phyloP scores from a whole-genome alignment of 2,888 invertebrate species.

The Ellobium chinense region DNA sequence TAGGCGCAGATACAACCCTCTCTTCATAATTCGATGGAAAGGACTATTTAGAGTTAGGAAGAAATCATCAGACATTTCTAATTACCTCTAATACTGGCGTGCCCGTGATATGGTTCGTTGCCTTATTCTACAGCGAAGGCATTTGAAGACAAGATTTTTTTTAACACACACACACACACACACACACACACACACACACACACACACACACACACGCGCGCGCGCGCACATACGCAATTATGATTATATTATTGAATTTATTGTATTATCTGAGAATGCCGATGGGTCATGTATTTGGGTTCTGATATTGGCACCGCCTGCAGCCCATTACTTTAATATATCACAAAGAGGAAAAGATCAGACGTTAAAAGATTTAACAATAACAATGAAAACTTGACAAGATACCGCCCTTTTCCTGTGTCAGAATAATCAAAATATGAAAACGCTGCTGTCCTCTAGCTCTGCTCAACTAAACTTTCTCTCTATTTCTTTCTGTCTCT shows the following conservation, averaged over 20 bases:
- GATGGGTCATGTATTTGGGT: neutral
- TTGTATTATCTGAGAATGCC: neutral
- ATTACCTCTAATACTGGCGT: too few species aligned
- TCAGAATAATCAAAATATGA: neutral
- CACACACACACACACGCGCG: neutral
- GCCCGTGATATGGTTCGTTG: too few species aligned
- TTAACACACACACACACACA: neutral
- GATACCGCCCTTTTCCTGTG: neutral
- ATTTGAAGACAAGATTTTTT: too few species aligned
- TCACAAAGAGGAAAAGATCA: neutral
- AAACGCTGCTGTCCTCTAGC: too few species aligned
- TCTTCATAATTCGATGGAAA: too few species aligned
- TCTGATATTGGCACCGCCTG: neutral
- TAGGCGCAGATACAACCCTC: too few species aligned
- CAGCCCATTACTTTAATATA: neutral
- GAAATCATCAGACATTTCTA: too few species aligned
- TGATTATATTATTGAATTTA: neutral
- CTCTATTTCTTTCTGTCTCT: neutral
- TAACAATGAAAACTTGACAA: neutral
- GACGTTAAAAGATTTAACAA: too few species aligned
- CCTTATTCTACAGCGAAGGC: too few species aligned
- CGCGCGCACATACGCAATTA: neutral
- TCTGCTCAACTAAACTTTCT: neutral
- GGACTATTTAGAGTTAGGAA: too few species aligned
- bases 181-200: neutral